Percentiles rank a stretch among this genome's conserved stretches.
phyloP scores from a whole-genome alignment of 2,888 invertebrate species.

The Xestoiulus laeticollis region DNA sequence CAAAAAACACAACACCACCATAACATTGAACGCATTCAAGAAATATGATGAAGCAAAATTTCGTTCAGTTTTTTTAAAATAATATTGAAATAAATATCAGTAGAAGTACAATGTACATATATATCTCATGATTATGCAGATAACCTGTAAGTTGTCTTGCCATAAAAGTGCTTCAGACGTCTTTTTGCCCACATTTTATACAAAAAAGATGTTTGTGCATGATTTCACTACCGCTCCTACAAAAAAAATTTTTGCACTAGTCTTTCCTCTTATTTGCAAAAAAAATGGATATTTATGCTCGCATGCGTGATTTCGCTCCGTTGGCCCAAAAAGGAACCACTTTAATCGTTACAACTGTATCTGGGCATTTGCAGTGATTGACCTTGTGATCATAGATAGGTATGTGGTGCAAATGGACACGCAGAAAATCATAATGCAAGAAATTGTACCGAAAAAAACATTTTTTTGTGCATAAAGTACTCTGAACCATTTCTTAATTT shows the following conservation, averaged over 20 bases:
- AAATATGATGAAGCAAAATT: neutral
- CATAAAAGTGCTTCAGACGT: neutral
- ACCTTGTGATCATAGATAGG: neutral
- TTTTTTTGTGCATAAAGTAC: neutral
- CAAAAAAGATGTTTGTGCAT: neutral
- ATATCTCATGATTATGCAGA: neutral
- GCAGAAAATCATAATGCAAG: neutral
- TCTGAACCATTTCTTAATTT: neutral
- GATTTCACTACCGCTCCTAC: neutral
- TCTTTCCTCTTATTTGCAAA: neutral
- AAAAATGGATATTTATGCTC: neutral
- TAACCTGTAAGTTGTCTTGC: neutral
- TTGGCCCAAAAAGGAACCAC: neutral
- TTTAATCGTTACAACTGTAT: neutral
- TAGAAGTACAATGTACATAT: no score
- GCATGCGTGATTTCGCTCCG: neutral
- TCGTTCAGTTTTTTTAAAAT: neutral
- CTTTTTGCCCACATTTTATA: neutral
- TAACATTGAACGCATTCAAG: neutral
- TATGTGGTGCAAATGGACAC: neutral
- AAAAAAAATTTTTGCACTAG: neutral
- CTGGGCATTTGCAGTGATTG: neutral
- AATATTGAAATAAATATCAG: neutral
- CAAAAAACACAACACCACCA: neutral
- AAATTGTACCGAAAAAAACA: neutral